Evolutionary conservation across 2,888 invertebrate species (phyloP), one percentile per base, ranked within the genome.

Genomic region (Diarsia dahlii): DNA sequence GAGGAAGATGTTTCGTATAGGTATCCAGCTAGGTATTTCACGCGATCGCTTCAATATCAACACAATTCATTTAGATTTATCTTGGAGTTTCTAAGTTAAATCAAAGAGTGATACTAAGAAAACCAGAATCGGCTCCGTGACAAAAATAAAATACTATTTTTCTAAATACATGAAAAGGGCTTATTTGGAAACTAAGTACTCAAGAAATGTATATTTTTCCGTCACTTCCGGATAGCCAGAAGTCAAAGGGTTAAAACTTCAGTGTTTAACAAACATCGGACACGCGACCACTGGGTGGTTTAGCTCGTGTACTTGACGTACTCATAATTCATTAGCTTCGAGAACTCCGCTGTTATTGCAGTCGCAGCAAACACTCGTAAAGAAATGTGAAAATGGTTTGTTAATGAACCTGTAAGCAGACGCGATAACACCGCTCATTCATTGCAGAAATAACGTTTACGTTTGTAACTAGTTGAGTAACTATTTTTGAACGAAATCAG

Each of bases 231-330:
- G 56, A 34, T 23, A 74, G 3, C 52, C 46, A n/a, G 45, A 73
- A 58, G 20, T 58, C 20, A 73, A 66, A 78, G 80, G 88, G 84
- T 87, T 87, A 79, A 71, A 68, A 78, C 78, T 79, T 81, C 74
- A 71, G 64, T 87, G 87, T 91, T 92, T 92, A 89, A 71, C 84
- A 92, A 92, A 92, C 91, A 91, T 86, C 64, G 69, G 81, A 87
- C 91, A 91, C 91, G 91, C 87, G 89, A 88, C 78, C 72, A 75
- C 71, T 81, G 80, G 83, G 69, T 85, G 86, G 80, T 69, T 86
- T 67, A 80, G 76, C 87, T 84, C 85, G 80, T 84, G 81, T 81
- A 71, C 71, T 76, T 50, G 71, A 70, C 84, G 64, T 84, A 80
- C 69, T 71, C 67, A 77, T 76, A 76, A 76, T 78, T 82, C 70